Base-by-base conservation (phyloP, 2,888 invertebrate species). In the Scaptomyza flava region DNA sequence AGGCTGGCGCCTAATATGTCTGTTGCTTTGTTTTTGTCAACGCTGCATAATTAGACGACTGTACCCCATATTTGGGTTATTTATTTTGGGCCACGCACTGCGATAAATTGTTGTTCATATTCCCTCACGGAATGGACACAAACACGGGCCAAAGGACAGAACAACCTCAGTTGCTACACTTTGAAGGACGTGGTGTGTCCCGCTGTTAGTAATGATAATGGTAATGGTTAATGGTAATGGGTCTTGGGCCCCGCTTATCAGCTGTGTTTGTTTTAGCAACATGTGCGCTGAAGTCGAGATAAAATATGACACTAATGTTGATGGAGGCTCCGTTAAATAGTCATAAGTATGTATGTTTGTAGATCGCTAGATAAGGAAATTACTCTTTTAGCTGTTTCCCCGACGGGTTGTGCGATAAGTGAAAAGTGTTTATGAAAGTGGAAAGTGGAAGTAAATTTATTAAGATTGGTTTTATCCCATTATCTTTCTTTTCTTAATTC, bases 1-100 rank as follows among this genome's bases (percentile, higher is more conserved):
- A 63, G 68, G 70, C 75, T 68, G 81, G 82, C 85, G 85, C 80
- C 79, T 47, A 41, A 41, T 41, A 48, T 54, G 60, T 56, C 34
- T 33, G 27, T 62, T 38, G 31, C 36, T 61, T 74, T 54, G 64
- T 58, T 85, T 81, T 85, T 85, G 86, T 81, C 80, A 85, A 71
- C 80, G 86, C 86, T 85, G 83, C 80, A 87, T 87, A 81, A 81
- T 87, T 85, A 78, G 79, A 81, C 45, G 43, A 36, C 43, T 47
- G 14, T 30, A 50, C 45, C 34, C 34, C 79, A 81, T 62, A 77
- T 81, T 66, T 60, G 43, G 48, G 75, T 84, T 70, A 85, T 87
- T 79, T 79, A 80, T 81, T 62, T 72, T 56, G 34, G 54, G 66
- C 57, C 73, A 46, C 61, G 64, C 81, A 63, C 84, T 79, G 87